phyloP scores from a whole-genome alignment of 2,113 vertebrate species.

The Dasyurus viverrinus region DNA sequence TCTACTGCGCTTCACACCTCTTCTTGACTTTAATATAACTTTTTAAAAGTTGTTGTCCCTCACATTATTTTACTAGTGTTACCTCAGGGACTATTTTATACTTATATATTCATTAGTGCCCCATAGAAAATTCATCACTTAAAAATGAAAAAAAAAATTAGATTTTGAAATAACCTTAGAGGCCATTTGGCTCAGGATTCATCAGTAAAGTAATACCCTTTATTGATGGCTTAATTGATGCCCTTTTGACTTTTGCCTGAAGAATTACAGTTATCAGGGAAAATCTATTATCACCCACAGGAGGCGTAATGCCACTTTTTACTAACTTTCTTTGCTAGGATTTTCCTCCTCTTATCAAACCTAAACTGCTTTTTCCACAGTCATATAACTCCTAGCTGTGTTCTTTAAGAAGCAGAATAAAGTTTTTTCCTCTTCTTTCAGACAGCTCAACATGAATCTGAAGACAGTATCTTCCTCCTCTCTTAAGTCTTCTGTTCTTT shows the following conservation, averaged over 20 bases:
- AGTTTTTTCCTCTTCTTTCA: not conserved
- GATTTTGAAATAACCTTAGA: not conserved
- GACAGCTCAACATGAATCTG: not conserved
- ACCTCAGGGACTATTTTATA: not conserved
- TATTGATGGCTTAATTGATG: not conserved
- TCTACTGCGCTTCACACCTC: not conserved
- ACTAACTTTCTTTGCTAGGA: not conserved
- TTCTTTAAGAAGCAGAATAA: not conserved
- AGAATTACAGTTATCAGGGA: not conserved
- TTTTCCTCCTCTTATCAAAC: not conserved
- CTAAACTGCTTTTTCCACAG: not conserved
- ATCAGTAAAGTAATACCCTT: not conserved
- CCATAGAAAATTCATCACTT: not conserved
- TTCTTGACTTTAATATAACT: not conserved
- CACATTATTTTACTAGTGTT: not conserved
- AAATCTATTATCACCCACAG: not conserved
- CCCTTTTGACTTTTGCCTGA: not conserved
- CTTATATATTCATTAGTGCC: not conserved
- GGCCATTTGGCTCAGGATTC: not conserved
- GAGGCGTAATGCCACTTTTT: not conserved
- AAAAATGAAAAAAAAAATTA: not conserved
- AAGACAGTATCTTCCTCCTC: not conserved
- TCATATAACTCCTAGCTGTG: not conserved
- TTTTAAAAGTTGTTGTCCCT: not conserved
- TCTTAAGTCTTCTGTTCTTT: not conserved